Conservation (phyloP, 2,797 vertebrate species). For the Choloepus didactylus region DNA sequence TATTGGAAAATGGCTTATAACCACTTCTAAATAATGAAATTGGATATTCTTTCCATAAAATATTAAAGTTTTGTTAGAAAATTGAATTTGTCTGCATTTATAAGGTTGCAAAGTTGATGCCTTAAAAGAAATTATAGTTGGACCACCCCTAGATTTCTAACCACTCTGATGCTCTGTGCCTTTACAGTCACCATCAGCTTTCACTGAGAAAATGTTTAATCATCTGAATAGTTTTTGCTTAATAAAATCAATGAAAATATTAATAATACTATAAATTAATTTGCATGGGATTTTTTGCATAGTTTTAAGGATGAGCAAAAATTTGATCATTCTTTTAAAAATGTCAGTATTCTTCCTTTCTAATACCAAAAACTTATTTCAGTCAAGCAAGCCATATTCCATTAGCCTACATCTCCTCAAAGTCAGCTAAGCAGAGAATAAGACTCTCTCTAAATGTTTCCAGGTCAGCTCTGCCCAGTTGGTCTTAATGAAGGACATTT, state of each 20-base stretch:
- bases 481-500: neutral
- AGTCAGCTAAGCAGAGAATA: neutral
- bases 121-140: neutral
- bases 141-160: neutral
- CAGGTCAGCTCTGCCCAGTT: neutral
- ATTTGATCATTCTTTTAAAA: slow-evolving; percentile 19
- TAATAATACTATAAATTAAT: neutral
- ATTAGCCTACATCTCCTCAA: neutral
- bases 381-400: neutral
- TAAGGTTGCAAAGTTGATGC: neutral
- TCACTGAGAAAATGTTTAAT: neutral
- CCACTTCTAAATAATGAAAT: neutral
- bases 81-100: neutral
- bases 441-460: neutral
- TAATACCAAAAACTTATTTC: neutral
- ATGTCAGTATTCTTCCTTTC: neutral
- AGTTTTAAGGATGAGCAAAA: neutral
- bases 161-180: neutral
- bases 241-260: neutral
- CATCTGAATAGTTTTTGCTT: slow-evolving; percentile 16
- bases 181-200: neutral
- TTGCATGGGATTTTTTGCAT: neutral
- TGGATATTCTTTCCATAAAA: neutral
- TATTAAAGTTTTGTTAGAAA: neutral
- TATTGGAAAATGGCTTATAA: neutral